Evolutionary conservation across 2,797 vertebrate species (phyloP).

Genomic region (Florisuga fusca): DNA sequence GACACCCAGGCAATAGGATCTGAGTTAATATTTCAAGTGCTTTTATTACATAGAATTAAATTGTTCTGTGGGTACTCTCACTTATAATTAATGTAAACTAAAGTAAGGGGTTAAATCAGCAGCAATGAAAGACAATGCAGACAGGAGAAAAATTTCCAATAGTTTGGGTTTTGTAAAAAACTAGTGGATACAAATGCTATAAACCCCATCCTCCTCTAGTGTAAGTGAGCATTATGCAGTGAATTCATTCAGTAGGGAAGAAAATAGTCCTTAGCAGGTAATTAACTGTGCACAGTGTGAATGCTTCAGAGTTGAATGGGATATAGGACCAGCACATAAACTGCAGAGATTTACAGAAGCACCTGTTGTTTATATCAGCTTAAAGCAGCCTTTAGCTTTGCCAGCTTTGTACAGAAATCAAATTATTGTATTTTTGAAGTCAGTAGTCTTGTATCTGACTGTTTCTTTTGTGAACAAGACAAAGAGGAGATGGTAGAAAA

Average conservation of each 20-base stretch:
- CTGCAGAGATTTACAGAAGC: not conserved
- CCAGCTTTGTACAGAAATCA: not conserved
- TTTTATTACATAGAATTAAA: not conserved
- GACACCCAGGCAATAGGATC: not conserved
- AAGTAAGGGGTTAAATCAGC: not conserved
- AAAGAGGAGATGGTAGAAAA: not conserved
- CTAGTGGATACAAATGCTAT: not conserved
- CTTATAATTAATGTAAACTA: not conserved
- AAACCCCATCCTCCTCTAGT: not conserved
- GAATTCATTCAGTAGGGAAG: not conserved
- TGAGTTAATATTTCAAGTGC: not conserved
- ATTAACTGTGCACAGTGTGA: not conserved
- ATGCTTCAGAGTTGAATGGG: not conserved
- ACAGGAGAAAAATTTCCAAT: not conserved
- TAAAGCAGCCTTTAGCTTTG: not conserved
- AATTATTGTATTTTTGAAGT: not conserved
- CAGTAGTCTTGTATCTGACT: not conserved
- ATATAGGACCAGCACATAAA: not conserved
- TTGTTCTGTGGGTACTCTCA: not conserved
- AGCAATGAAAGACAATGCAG: not conserved
- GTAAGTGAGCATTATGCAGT: not conserved
- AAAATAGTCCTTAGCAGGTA: not conserved
- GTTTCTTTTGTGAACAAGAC: not conserved
- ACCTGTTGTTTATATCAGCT: not conserved
- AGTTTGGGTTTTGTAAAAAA: not conserved